These are phyloP conservation scores for Trissolcus basalis DNA, from an alignment of 1,140 invertebrate genomes.

Conservation along the genomic window DNA sequence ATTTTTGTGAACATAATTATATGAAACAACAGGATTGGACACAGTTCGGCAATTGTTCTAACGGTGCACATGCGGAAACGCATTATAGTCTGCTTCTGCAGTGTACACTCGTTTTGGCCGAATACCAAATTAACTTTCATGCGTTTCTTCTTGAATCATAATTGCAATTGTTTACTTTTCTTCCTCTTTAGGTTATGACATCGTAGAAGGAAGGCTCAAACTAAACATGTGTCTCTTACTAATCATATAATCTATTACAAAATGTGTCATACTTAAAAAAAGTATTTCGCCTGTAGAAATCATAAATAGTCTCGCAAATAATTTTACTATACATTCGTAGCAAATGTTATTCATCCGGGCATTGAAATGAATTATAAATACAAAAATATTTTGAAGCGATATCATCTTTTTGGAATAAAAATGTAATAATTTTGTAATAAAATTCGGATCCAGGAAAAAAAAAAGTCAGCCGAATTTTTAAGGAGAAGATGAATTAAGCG, in stretches of 20 bases:
- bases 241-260: constrained; percentile 1
- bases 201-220: constrained; percentile 11
- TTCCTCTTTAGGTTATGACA: constrained; percentile 43
- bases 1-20: constrained; percentile 9
- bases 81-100: not conserved
- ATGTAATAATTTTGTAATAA: too few species aligned
- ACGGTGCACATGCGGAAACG: constrained; percentile 27
- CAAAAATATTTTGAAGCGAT: too few species aligned
- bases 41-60: constrained; percentile 10
- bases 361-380: too few species aligned
- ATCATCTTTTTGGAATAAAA: too few species aligned
- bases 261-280: too few species aligned
- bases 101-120: constrained; percentile 35
- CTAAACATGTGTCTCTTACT: not conserved
- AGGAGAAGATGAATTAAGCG: too few species aligned
- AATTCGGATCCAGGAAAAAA: too few species aligned
- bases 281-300: not conserved
- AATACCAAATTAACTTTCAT: constrained; percentile 58
- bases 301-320: too few species aligned
- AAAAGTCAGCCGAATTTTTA: too few species aligned
- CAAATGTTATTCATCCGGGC: too few species aligned
- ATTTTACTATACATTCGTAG: too few species aligned
- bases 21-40: constrained; percentile 21
- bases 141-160: constrained; percentile 41
- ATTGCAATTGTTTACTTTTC: constrained; percentile 41